Evolutionary conservation across 2,113 vertebrate genomes (phyloP).

Genomic region (Tautogolabrus adspersus): DNA sequence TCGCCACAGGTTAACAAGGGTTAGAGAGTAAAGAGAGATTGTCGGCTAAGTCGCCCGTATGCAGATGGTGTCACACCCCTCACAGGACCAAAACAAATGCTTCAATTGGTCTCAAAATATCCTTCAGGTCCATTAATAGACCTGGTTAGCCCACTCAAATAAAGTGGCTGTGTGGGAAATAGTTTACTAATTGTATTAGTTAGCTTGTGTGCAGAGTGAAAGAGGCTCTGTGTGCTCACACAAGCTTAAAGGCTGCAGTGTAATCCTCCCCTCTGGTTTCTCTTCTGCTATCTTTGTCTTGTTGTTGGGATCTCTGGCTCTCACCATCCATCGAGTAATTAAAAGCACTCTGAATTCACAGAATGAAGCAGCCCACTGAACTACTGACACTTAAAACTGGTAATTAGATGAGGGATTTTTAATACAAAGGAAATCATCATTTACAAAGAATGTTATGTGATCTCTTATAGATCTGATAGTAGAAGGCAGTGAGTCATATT

Average conservation of each 20-base stretch:
- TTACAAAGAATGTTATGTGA: background rate
- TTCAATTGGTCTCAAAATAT: background rate
- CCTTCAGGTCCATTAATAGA: background rate
- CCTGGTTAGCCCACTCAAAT: background rate
- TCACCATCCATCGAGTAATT: slow-evolving; percentile 58
- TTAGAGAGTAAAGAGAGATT: background rate
- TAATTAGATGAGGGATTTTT: slow-evolving; percentile 19
- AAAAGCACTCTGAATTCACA: slow-evolving; percentile 51
- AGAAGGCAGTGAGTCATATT: too few relatives aligned
- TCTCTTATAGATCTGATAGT: background rate
- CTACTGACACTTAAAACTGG: slow-evolving; percentile 32
- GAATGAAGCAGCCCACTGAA: slow-evolving; percentile 43
- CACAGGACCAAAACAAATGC: background rate
- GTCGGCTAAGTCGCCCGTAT: too few relatives aligned
- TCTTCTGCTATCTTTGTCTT: slow-evolving; percentile 61
- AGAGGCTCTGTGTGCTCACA: slow-evolving; percentile 49
- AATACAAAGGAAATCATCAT: background rate
- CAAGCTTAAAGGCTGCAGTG: slow-evolving; percentile 64
- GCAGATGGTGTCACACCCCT: background rate
- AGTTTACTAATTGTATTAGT: slow-evolving; percentile 54
- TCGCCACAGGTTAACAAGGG: background rate
- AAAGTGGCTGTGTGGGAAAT: background rate
- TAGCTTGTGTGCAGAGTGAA: slow-evolving; percentile 25
- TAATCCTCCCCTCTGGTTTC: slow-evolving; percentile 64
- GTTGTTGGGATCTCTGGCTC: slow-evolving; percentile 48